Evolutionary conservation across 2,797 vertebrate species (phyloP), one percentile per base, ranked within the genome.

Genomic region (Cuniculus paca): DNA sequence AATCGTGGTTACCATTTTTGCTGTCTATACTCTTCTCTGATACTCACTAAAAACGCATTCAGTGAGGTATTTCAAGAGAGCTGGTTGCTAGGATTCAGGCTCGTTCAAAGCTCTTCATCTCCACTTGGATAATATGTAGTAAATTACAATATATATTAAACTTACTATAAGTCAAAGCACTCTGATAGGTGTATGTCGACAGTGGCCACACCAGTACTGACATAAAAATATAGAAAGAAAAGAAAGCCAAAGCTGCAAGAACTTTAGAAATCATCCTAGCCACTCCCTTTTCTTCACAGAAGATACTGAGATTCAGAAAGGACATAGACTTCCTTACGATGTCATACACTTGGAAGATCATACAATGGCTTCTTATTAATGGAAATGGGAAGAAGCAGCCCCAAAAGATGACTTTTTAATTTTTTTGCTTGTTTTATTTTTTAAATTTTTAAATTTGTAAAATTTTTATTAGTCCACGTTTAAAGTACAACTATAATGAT

Each of bases 71-170:
- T 97, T 96, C 61, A 89, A 91, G 75, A 94, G 60, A 91, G 77
- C 88, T 61, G 78, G 93, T 97, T 97, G 96, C 94, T 94, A 96
- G 95, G 94, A 91, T 91, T 95, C 95, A 56, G 84, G 92, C 82
- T 93, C 36, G 50, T 48, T 70, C 82, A 80, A 84, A 95, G 83
- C 80, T 92, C 82, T 95, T 92, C 88, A 91, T 95, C 90, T 95
- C 82, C 95, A 56, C 74, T 13, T 77, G 84, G 63, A 68, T 79
- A 95, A 88, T 63, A 86, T 92, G 58, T 58, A 84, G 3, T 68
- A 68, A 17, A 65, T 65, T n/a, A 65, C 86, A 95, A 87, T 68
- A 89, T 92, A 72, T 54, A 90, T 90, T 72, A 91, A 79, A 90
- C 85, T 80, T 94, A 91, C 50, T 58, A 61, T 0, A 5, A 97